Base-by-base conservation (phyloP, 2,113 vertebrate species). In the Tinamus guttatus region DNA sequence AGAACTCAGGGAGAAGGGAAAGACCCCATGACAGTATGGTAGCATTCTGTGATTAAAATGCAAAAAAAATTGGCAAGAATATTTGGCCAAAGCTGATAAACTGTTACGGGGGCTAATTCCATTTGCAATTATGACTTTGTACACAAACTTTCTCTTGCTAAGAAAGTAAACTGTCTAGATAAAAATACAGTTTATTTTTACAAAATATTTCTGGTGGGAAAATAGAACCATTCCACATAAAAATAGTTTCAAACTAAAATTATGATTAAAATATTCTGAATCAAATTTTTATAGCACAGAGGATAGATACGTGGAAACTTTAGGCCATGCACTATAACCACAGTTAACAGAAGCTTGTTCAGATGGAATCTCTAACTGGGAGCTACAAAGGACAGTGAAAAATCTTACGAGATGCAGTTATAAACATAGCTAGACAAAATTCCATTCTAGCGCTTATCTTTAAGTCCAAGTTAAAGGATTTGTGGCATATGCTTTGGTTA, bases 351-450 rank as follows among this genome's bases (percentile, higher is more conserved):
- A n/a, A 59, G 21, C 40, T 62, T 78, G 15, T 30, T 80, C 52
- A 28, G 45, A 32, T 30, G 69, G 36, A n/a, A 36, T 2, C 28
- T 43, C 41, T 28, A 70, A 70, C 21, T 60, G 58, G 56, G 75
- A 45, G 16, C n/a, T 9, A 71, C 56, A 64, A 38, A 51, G 43
- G 24, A 90, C 67, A 82, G 84, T 85, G 75, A 60, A n/a, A 63
- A 91, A 70, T 87, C 87, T 75, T 87, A 13, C 80, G 68, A 51
- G 58, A 84, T 92, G 78, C 85, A 87, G 86, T 78, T 95, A 92
- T 68, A 92, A 94, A 89, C 64, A 93, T 89, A 94, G 81, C 69
- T 79, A 94, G 41, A 34, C 4, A 11, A 59, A 67, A 68, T 59
- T 82, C n/a, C 78, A 63, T 73, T 82, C 88, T 73, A n/a, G 65